Percentiles rank a stretch among this genome's conserved stretches.
Evolutionary conservation across 2,113 vertebrate species (phyloP).

Genomic region (Caretta caretta): DNA sequence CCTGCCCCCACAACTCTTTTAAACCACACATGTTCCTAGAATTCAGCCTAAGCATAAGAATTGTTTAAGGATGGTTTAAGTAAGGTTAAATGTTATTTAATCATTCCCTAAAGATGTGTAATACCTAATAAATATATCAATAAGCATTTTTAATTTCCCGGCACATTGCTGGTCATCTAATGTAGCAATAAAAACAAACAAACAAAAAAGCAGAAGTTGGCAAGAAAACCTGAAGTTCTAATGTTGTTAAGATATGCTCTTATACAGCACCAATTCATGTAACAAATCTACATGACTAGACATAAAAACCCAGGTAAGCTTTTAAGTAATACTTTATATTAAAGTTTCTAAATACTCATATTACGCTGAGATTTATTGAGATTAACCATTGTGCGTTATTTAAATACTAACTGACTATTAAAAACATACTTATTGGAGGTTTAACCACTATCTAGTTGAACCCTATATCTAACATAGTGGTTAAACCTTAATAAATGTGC

Average conservation of each 20-base stretch:
- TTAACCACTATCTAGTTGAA: not conserved
- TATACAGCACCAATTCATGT: not conserved
- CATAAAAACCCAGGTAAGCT: not conserved
- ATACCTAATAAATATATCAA: slow-evolving; percentile 39
- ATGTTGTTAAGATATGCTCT: not conserved
- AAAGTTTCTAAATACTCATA: not conserved
- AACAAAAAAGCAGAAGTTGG: not conserved
- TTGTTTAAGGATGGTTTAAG: slow-evolving; percentile 35
- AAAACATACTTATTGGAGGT: not conserved
- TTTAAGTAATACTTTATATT: not conserved
- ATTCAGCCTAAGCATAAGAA: slow-evolving; percentile 24
- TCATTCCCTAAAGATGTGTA: slow-evolving; percentile 10
- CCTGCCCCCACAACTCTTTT: not conserved
- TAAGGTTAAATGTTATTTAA: slow-evolving; percentile 37
- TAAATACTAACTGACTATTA: rapidly evolving
- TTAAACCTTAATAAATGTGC: not conserved
- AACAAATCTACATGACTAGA: not conserved
- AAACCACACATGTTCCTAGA: not conserved
- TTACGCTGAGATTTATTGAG: not conserved
- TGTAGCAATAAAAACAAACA: slow-evolving; percentile 5
- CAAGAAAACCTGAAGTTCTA: not conserved
- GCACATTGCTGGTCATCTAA: not conserved
- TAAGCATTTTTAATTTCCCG: slow-evolving; percentile 41
- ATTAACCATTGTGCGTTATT: not conserved
- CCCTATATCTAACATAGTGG: not conserved